Percentiles rank a stretch among this genome's conserved stretches.
phyloP scores from a whole-genome alignment of 2,797 vertebrate species.

The Myotis planiceps region DNA sequence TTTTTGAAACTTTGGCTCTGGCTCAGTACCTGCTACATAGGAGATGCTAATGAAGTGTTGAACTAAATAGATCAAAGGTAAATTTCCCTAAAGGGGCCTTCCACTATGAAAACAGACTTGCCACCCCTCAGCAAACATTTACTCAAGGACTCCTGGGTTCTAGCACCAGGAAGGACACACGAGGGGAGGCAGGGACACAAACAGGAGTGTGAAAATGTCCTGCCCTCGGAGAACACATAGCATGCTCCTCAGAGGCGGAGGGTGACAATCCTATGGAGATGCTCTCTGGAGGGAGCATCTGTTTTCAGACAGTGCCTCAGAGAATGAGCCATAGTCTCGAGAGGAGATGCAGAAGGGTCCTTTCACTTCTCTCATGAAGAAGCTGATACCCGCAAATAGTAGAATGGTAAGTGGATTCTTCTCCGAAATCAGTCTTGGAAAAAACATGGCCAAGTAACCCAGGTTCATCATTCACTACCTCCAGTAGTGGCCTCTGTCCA shows the following conservation, averaged over 20 bases:
- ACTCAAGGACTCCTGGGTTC: background rate
- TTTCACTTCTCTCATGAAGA: background rate
- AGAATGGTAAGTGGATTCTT: background rate
- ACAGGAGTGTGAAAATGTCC: accelerated
- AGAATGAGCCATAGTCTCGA: background rate
- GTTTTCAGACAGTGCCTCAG: background rate
- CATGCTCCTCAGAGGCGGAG: accelerated
- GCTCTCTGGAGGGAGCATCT: background rate
- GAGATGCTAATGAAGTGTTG: background rate
- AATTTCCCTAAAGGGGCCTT: background rate
- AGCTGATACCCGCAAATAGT: background rate
- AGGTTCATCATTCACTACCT: background rate
- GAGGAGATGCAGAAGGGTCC: background rate
- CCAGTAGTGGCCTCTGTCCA: background rate
- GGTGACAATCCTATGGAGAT: background rate
- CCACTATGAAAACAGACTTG: background rate
- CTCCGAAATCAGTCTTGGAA: background rate
- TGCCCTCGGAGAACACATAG: background rate
- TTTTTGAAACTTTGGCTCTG: background rate
- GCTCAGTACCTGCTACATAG: background rate
- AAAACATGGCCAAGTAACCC: background rate
- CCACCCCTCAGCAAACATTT: background rate
- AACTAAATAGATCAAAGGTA: background rate
- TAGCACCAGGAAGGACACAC: background rate
- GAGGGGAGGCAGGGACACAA: background rate